A percentile compares a stretch with the other conserved stretches of the same genome.
Conservation (phyloP, 2,113 vertebrate genomes). For the Turdus rufiventris region DNA sequence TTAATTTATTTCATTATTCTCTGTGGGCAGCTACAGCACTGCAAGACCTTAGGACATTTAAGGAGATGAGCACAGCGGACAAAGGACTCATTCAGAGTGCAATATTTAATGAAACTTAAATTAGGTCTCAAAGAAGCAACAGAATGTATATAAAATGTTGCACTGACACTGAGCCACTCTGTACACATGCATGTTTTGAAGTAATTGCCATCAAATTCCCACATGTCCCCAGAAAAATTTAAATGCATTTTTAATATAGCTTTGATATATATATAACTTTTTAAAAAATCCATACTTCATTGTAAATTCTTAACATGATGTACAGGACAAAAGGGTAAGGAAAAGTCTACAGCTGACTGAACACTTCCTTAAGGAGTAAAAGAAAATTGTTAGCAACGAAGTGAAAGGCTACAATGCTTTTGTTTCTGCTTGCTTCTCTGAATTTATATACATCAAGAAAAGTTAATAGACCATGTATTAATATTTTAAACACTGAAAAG, state of each 20-base stretch:
- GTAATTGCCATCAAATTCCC: neutral
- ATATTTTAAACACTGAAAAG: neutral
- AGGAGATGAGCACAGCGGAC: neutral
- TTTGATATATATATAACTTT: neutral
- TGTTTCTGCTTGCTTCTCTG: neutral
- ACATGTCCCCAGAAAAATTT: neutral
- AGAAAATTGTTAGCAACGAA: neutral
- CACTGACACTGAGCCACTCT: neutral
- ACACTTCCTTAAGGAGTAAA: neutral
- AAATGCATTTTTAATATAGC: neutral
- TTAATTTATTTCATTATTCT: slow-evolving; percentile 44
- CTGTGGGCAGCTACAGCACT: neutral
- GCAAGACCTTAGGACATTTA: neutral
- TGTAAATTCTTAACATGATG: neutral
- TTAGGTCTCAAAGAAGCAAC: slow-evolving; percentile 45
- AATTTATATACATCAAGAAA: neutral
- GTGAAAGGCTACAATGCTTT: neutral
- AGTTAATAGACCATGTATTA: neutral
- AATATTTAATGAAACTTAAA: slow-evolving; percentile 57
- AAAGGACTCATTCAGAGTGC: slow-evolving; percentile 18
- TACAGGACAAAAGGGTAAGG: neutral
- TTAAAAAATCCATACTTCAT: neutral
- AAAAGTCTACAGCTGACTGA: neutral
- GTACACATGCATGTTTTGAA: neutral
- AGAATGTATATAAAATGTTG: slow-evolving; percentile 24